Evolutionary conservation across 2,113 vertebrate species (phyloP), one percentile per base, ranked within the genome.

Genomic region (Pipra filicauda): DNA sequence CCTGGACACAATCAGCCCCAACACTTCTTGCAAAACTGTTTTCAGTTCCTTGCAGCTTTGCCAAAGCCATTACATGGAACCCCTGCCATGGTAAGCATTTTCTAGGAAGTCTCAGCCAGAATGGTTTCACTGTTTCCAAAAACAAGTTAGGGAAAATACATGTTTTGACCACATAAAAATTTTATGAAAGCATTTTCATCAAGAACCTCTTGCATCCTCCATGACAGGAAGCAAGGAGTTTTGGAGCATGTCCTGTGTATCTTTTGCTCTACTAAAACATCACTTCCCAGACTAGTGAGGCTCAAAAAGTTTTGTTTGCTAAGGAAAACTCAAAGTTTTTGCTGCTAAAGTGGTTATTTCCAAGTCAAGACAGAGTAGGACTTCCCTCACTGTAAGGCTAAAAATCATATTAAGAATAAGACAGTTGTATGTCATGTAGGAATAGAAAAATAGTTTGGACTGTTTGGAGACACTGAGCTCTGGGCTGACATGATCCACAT

Each of bases 401-500:
- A 85, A 58, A 10, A 57, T 1, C 20, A 20, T 2, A 2, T 43
- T 24, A 61, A 55, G 26, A 84, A 11, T n/a, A 65, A 41, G 22
- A 21, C 24, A 73, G 31, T 11, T 1, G 0, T 31, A 21, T 17
- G 27, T 72, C 15, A 27, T 1, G 3, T 2, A 84, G 39, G 21
- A 81, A 12, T 2, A 70, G 55, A 23, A 66, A 41, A 86, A 59
- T 26, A 81, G 44, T 43, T 27, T 17, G 19, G 43, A 35, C 14
- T 43, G 48, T 21, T 9, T 49, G 48, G 43, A 70, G 54, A 59
- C 7, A 65, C 19, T 1, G 12, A 75, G n/a, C 35, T 49, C 30
- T 7, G 14, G 24, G 37, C 46, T 84, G 55, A 20, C 19, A 52
- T 6, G 33, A 58, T 46, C 22, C n/a, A 48, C 0, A 0, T 10